These are phyloP conservation scores for Drosophila varians DNA, from an alignment of 1,140 invertebrate species.

Conservation along the genomic window DNA sequence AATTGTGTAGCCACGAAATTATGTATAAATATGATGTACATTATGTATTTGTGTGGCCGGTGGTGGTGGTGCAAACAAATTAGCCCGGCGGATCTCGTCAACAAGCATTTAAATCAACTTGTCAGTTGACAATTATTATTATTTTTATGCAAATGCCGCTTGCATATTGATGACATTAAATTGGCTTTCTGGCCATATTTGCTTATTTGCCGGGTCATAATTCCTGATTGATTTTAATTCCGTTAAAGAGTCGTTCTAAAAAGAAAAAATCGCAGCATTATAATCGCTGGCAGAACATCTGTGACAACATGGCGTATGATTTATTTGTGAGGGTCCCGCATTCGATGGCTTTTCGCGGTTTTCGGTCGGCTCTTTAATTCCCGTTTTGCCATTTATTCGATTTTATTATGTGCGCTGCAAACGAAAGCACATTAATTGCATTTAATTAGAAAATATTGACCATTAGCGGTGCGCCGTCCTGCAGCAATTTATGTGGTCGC, in stretches of 20 bases:
- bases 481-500: conserved; percentile 11
- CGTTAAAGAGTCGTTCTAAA: conserved; percentile 4
- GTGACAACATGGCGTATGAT: conserved; percentile 57
- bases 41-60: not conserved
- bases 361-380: conserved; percentile 23
- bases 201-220: conserved; percentile 36
- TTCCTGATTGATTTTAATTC: conserved; percentile 35
- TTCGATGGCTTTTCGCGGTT: conserved; percentile 22
- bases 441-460: conserved; percentile 50
- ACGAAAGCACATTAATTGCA: conserved; percentile 42
- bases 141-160: conserved; percentile 18
- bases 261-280: not conserved
- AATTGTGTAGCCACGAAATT: conserved; percentile 10
- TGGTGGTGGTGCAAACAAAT: conserved; percentile 42
- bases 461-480: conserved; percentile 13
- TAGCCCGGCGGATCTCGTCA: conserved; percentile 64
- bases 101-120: conserved; percentile 64
- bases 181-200: conserved; percentile 58
- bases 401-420: conserved; percentile 39
- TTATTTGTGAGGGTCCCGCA: conserved; percentile 65
- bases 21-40: conserved; percentile 1
- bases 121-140: conserved; percentile 43
- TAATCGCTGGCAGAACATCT: conserved; percentile 42
- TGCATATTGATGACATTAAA: conserved; percentile 44
- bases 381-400: conserved; percentile 25